phyloP scores from a whole-genome alignment of 2,113 vertebrate genomes.

The Zosterops japonicus region DNA sequence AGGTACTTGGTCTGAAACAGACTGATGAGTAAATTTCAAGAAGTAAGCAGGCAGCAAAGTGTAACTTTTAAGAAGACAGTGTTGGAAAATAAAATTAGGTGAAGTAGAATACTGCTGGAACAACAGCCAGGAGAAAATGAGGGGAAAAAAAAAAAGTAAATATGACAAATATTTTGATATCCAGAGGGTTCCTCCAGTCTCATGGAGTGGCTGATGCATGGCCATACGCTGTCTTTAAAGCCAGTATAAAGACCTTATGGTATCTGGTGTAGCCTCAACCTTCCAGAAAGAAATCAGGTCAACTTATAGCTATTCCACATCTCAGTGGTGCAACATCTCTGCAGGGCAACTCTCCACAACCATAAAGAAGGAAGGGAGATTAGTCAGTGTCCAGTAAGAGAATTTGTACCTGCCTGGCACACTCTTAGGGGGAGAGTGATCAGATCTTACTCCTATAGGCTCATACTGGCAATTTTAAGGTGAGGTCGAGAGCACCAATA shows the following conservation, averaged over 20 bases:
- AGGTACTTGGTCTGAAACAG: not conserved
- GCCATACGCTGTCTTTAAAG: not conserved
- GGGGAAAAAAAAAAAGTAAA: not conserved
- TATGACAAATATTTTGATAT: not conserved
- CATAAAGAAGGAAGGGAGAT: not conserved
- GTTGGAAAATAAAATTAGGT: not conserved
- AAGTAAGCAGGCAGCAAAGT: not conserved
- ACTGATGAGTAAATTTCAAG: not conserved
- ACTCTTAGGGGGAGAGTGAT: not conserved
- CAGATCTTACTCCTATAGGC: not conserved
- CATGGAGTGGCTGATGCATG: not conserved
- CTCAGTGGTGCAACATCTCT: not conserved
- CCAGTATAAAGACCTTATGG: not conserved
- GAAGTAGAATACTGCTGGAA: not conserved
- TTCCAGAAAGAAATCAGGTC: not conserved
- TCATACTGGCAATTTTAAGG: not conserved
- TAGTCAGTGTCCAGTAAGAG: not conserved
- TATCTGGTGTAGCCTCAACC: not conserved
- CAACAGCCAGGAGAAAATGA: not conserved
- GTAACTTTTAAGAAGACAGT: not conserved
- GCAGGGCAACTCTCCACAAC: not conserved
- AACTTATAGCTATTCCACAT: not conserved
- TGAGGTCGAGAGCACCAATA: rapidly evolving
- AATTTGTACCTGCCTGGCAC: not conserved
- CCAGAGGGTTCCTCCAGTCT: not conserved